phyloP scores from a whole-genome alignment of 1,140 invertebrate genomes.

The Centruroides vittatus region DNA sequence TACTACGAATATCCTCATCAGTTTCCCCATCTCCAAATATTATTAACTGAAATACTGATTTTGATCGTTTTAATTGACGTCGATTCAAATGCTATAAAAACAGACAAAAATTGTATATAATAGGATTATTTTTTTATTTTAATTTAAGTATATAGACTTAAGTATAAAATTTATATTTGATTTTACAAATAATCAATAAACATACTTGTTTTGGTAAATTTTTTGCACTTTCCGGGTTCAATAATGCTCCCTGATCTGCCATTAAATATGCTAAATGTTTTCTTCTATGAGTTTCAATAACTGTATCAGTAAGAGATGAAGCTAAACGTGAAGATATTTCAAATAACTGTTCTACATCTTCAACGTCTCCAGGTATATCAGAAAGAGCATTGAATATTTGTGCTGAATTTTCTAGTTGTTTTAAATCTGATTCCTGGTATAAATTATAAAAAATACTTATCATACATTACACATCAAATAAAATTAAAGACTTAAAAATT shows the following conservation, averaged over 20 bases:
- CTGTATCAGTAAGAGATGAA: slow-evolving; percentile 58
- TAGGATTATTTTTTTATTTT: too few relatives aligned
- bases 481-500: slow-evolving; percentile 23
- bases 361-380: slow-evolving; percentile 59
- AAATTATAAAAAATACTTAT: slow-evolving; percentile 2
- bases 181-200: background rate
- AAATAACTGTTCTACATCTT: slow-evolving; percentile 22
- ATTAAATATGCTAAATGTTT: slow-evolving; percentile 89
- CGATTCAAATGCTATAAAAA: slow-evolving; percentile 34
- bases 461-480: slow-evolving; percentile 1
- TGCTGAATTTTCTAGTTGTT: slow-evolving; percentile 74
- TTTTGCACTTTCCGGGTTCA: slow-evolving; percentile 72
- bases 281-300: slow-evolving; percentile 77
- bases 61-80: slow-evolving; percentile 76
- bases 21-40: slow-evolving; percentile 63
- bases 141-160: background rate
- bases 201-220: slow-evolving; percentile 75
- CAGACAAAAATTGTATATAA: background rate
- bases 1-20: slow-evolving; percentile 67
- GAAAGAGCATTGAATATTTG: slow-evolving; percentile 95
- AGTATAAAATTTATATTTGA: too few relatives aligned
- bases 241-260: slow-evolving; percentile 84
- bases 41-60: slow-evolving; percentile 77
- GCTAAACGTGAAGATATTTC: slow-evolving; percentile 27
- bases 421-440: slow-evolving; percentile 54